A percentile compares a stretch with the other conserved stretches of the same genome.
phyloP scores from a whole-genome alignment of 1,140 invertebrate genomes.

The Polypedilum pembai region DNA sequence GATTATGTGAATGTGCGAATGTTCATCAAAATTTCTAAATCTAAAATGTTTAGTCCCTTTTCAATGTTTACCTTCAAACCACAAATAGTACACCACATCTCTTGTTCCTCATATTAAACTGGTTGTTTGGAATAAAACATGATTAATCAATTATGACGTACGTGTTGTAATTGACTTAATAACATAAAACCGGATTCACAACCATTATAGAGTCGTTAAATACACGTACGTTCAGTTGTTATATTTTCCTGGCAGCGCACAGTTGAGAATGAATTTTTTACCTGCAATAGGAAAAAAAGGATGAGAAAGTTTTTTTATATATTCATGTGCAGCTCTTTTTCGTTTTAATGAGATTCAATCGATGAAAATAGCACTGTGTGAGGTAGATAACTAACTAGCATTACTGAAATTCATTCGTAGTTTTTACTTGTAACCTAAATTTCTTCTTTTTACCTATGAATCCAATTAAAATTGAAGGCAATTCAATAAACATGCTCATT shows the following conservation, averaged over 20 bases:
- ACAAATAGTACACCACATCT: neutral
- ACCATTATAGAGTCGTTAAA: conserved; percentile 14
- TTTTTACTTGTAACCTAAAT: no score
- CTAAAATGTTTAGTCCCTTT: neutral
- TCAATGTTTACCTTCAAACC: neutral
- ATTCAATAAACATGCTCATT: no score
- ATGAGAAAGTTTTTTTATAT: no score
- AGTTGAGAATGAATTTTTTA: no score
- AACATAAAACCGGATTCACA: conserved; percentile 16
- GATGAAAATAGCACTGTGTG: neutral
- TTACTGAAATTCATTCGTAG: no score
- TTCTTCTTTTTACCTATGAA: no score
- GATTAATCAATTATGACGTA: conserved; percentile 27
- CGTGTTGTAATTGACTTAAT: conserved; percentile 24
- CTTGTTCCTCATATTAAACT: neutral
- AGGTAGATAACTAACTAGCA: no score
- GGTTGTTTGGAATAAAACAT: neutral
- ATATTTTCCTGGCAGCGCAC: neutral
- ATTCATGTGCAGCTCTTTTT: neutral
- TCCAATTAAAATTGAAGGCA: no score
- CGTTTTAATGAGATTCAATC: neutral
- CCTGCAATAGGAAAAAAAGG: no score
- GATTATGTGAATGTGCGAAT: neutral
- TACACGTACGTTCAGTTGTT: neutral
- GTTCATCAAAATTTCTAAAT: neutral